These are phyloP conservation scores for Bryconaethiops microstoma DNA, from an alignment of 2,797 vertebrate genomes.

Conservation along the genomic window DNA sequence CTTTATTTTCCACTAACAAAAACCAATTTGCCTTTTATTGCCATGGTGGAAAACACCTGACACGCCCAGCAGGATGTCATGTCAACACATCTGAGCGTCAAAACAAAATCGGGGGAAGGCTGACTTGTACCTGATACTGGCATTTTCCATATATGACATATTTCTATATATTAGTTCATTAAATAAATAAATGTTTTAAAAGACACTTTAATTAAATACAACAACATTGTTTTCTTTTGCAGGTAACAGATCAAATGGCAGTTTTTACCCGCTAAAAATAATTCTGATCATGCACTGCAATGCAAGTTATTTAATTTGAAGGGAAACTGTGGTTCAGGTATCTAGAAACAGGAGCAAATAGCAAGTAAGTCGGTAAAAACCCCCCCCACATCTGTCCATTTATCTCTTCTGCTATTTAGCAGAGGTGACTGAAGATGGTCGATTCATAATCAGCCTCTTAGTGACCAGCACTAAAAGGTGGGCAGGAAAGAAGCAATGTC, in stretches of 20 bases:
- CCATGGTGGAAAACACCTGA: constrained; percentile 56
- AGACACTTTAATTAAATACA: too few species aligned
- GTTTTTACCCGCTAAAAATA: too few species aligned
- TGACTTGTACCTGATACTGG: not conserved
- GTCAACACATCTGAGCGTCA: constrained; percentile 43
- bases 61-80: constrained; percentile 30
- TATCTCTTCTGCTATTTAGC: constrained; percentile 12
- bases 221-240: too few species aligned
- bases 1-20: constrained; percentile 56
- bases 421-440: constrained; percentile 32
- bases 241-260: too few species aligned
- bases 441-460: constrained; percentile 34
- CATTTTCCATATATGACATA: too few species aligned
- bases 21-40: constrained; percentile 56
- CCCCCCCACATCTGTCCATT: not conserved
- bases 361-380: not conserved
- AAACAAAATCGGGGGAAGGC: constrained; percentile 42
- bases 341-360: not conserved
- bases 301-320: not conserved
- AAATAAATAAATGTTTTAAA: too few species aligned
- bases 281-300: too few species aligned
- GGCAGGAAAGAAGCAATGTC: constrained; percentile 60
- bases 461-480: constrained; percentile 49
- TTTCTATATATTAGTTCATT: too few species aligned
- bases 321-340: too few species aligned